Base-by-base conservation (phyloP, 2,888 invertebrate genomes). In the Synanthedon andrenaeformis region DNA sequence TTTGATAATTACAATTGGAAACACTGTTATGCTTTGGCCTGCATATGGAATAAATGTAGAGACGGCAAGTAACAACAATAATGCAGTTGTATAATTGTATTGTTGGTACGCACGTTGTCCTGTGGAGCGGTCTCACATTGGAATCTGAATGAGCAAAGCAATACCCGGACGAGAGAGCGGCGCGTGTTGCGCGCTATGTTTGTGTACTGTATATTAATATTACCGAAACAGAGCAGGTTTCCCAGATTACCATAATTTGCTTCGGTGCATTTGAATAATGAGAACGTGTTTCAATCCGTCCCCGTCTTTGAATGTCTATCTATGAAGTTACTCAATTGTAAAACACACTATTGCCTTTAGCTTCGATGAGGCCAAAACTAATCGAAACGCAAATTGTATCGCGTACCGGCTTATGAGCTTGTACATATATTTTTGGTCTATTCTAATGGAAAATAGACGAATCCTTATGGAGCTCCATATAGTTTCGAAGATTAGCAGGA, bases 251-350 rank as follows among this genome's bases (percentile, higher is more conserved):
- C 85, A 86, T 86, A 85, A 85, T 86, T 85, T 85, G 85, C 82
- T 86, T 82, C 82, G 79, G 79, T 86, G 85, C 85, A 85, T 85
- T 85, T 84, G 85, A 84, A 86, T 86, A 85, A 85, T 86, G 82
- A 83, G 82, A 75, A 79, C 82, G 81, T 79, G 83, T 78, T 76
- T 76, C 79, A 70, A 76, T 68, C 69, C 70, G 67, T 65, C 70
- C 70, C 62, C 54, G 58, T 69, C 67, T 74, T 73, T 75, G 77
- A 74, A 70, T 74, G 74, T 54, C 73, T 70, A 69, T 74, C 73
- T 70, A 69, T 74, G 74, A 72, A 76, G 74, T 79, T 77, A 75
- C 70, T 81, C 74, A 70, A 67, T 76, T 77, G 79, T 76, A 66
- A 79, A 80, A 73, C 69, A 66, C 74, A 72, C 71, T 76, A 76